Conservation (phyloP, 2,888 invertebrate species). For the Andrena camellia region DNA sequence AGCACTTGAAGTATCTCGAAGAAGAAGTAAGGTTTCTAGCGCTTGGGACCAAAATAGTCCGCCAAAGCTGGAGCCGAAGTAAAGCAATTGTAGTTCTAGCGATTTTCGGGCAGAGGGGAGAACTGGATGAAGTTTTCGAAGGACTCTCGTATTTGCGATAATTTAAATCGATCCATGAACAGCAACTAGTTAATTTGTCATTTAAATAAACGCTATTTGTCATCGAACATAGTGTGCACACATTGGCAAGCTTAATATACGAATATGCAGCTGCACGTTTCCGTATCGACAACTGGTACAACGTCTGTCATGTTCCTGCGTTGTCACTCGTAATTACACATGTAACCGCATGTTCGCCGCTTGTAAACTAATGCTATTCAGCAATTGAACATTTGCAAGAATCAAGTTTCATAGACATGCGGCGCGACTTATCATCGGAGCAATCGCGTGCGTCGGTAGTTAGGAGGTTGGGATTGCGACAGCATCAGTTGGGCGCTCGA, state of each 20-base stretch:
- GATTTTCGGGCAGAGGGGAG: slow-evolving; percentile 85
- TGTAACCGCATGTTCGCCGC: too few relatives aligned
- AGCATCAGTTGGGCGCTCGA: background rate
- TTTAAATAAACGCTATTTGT: background rate
- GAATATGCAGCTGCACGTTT: too few relatives aligned
- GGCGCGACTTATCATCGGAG: slow-evolving; percentile 6
- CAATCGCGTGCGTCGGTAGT: background rate
- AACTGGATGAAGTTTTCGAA: slow-evolving; percentile 84
- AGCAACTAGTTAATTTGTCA: background rate
- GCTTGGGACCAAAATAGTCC: slow-evolving; percentile 61
- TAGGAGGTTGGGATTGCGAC: background rate
- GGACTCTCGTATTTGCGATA: slow-evolving; percentile 75
- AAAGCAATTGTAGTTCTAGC: slow-evolving; percentile 83
- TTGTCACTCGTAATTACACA: too few relatives aligned
- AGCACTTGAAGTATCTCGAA: slow-evolving; percentile 72
- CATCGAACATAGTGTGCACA: background rate
- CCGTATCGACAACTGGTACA: too few relatives aligned
- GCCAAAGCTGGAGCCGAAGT: slow-evolving; percentile 63
- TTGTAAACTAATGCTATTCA: too few relatives aligned
- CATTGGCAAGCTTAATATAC: too few relatives aligned
- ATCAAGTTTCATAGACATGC: background rate
- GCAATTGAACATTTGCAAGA: background rate
- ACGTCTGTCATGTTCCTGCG: too few relatives aligned
- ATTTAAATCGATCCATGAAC: background rate
- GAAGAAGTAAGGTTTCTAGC: slow-evolving; percentile 66